Base-by-base conservation (phyloP, 2,888 invertebrate species). In the Agrochola macilenta region DNA sequence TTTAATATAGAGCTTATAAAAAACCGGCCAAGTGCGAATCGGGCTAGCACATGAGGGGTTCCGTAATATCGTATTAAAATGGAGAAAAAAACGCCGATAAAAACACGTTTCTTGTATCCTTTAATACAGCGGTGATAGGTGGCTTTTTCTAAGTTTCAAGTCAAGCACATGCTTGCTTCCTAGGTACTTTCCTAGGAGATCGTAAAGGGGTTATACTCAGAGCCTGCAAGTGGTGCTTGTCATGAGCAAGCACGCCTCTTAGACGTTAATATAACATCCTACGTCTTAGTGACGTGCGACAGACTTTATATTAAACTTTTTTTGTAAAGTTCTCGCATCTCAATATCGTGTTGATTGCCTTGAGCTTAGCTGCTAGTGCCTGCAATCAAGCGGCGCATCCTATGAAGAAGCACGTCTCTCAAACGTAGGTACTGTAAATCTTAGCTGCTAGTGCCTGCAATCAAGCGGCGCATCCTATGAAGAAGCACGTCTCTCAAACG, bases 191-290 rank as follows among this genome's bases (percentile, higher is more conserved):
- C 8, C 52, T 52, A 49, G 49, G 23, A 68, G 30, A 30, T 52
- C 17, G 17, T n/a, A 52, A 68, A 68, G 17, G 23, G 23, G 23
- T 20, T n/a, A 54, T 30, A 49, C 23, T 49, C 17, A 11, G 30
- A 46, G n/a, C 35, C 58, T 49, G 46, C 26, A 77, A 77, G 54
- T 20, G n/a, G 35, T 57, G 9, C 35, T 35, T 64, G 54, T 54
- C 63, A 54, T 64, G 63, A 39, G 49, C 12, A 58, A 49, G 64
- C 64, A 76, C 78, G 78, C 26, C 49, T 77, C 52, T 26, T 1
- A 26, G 8, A 39, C 54, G 46, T 20, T 52, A n/a, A n/a, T n/a
- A 14, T 11, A 9, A 11, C 7, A 30, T 9, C 11, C 1, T 26
- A 11, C 23, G 23, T 39, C 26, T 73, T 17, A 26, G 54, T 35